phyloP scores from a whole-genome alignment of 2,113 vertebrate species.

The Cebus imitator region DNA sequence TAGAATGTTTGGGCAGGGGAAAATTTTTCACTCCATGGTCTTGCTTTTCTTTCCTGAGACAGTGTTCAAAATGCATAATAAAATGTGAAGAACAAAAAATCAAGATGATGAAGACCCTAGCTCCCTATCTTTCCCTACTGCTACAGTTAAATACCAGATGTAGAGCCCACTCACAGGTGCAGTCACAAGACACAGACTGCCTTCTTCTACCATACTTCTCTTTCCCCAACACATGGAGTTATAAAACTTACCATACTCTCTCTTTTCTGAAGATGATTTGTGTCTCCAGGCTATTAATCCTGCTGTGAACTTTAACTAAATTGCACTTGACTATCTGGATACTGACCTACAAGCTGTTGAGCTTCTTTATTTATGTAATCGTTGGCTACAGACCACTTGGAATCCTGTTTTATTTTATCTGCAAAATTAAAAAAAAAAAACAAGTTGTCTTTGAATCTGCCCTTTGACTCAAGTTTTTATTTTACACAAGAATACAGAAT shows the following conservation, averaged over 20 bases:
- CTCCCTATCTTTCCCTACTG: not conserved
- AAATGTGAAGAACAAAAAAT: not conserved
- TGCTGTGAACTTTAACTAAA: not conserved
- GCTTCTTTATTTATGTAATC: not conserved
- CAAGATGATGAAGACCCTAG: not conserved
- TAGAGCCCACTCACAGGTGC: not conserved
- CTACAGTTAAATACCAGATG: not conserved
- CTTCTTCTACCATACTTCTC: not conserved
- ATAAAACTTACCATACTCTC: not conserved
- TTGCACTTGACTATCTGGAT: not conserved
- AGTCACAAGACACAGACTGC: accelerated
- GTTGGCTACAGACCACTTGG: not conserved
- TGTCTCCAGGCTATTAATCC: not conserved
- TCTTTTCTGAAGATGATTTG: not conserved
- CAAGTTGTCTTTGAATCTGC: not conserved
- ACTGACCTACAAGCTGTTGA: not conserved
- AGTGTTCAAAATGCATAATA: constrained; percentile 8
- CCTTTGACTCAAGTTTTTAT: not conserved
- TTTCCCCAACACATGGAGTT: not conserved
- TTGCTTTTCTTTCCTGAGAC: not conserved
- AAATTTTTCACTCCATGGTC: not conserved
- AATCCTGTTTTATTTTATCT: not conserved
- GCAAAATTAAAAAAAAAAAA: not conserved
- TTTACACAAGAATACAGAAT: not conserved
- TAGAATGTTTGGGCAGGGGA: not conserved